Conservation (phyloP, 2,113 vertebrate genomes). For the Thamnophis sirtalis region DNA sequence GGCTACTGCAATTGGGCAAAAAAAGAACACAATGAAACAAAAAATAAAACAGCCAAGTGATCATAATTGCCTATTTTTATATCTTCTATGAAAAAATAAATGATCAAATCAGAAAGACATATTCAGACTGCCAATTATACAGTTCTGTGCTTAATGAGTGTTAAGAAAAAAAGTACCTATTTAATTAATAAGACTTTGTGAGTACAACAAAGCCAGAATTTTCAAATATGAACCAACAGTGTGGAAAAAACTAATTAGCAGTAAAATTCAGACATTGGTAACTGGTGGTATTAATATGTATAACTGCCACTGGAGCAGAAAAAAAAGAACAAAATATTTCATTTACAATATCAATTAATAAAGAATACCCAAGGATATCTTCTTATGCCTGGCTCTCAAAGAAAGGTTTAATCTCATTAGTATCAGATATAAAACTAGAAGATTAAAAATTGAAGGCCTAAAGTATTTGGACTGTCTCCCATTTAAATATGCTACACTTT, state of each 20-base stretch:
- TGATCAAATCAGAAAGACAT: not conserved
- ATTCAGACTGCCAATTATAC: not conserved
- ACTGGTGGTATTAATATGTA: not conserved
- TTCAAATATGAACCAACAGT: not conserved
- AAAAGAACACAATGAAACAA: not conserved
- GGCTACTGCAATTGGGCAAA: not conserved
- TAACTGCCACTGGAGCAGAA: not conserved
- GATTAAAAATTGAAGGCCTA: not conserved
- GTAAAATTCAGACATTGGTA: not conserved
- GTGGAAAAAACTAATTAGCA: not conserved
- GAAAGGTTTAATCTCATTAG: not conserved
- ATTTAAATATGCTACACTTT: not conserved
- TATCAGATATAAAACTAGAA: not conserved
- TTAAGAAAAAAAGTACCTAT: not conserved
- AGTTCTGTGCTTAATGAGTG: not conserved
- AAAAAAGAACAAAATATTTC: not conserved
- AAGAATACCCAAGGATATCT: not conserved
- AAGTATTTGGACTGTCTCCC: not conserved
- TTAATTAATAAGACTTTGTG: not conserved
- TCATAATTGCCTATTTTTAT: not conserved
- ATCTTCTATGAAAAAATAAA: not conserved
- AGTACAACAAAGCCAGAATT: not conserved
- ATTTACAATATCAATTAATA: not conserved
- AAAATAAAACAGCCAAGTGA: not conserved
- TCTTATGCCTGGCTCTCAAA: not conserved